Evolutionary conservation across 2,888 invertebrate species (phyloP), one percentile per base, ranked within the genome.

Genomic region (Acleris sparsana): DNA sequence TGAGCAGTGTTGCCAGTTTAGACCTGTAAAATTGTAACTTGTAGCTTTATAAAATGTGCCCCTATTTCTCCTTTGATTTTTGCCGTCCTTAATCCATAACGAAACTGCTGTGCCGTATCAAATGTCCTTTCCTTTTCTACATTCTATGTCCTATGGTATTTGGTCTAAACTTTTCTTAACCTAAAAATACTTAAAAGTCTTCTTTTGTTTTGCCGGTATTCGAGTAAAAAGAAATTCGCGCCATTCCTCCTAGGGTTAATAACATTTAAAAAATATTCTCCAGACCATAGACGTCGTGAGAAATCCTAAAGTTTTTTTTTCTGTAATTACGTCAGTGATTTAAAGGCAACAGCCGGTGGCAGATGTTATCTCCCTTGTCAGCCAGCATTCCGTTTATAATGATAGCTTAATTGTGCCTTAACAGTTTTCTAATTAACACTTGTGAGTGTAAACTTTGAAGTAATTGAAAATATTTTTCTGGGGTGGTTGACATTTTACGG

Each of bases 371-470:
- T 57, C 56, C 46, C 52, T 11, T 46, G 44, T 57, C 46, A 43
- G 43, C 43, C 43, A 61, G 29, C 57, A 65, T 65, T 51, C 65
- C 55, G 43, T 46, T 18, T 49, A 49, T 61, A 65, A 65, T 56
- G 49, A 51, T 65, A 29, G 49, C 53, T 65, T 65, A 65, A 65
- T 65, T 49, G 64, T 60, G n/a, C 53, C 43, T 51, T 62, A 53
- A 65, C 60, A 29, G 60, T 56, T 65, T 63, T 60, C 65, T 65
- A 61, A 65, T 65, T 65, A 65, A 65, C 65, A 61, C 65, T 65
- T 53, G 20, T 59, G 53, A 53, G 65, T 56, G 29, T 65, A 60
- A 29, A 55, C 29, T 65, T 65, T 60, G 44, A 55, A 59, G 49
- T 61, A 44, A 51, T 61, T 57, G 9, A 43, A 39, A 17, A 43